Conservation (phyloP, 2,888 invertebrate species). For the Odontothrips loti region DNA sequence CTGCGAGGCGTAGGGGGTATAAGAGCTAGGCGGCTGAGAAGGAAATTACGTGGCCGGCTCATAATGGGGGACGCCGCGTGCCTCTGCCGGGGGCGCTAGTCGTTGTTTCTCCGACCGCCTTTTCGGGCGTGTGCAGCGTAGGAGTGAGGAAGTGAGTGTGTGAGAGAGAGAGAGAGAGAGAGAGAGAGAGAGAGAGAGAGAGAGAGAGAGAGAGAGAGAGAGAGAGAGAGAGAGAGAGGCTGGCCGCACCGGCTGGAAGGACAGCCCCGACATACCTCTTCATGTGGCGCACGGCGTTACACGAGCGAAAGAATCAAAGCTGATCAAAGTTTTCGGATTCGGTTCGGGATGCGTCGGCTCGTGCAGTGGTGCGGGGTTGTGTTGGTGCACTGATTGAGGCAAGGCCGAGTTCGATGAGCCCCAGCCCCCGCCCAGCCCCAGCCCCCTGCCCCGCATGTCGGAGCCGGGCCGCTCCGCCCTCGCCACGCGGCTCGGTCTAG, state of each 20-base stretch:
- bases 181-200: no score
- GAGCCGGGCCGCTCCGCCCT: neutral
- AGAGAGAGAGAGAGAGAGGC: no score
- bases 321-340: no score
- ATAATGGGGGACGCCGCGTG: neutral
- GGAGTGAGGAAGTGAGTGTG: neutral
- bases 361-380: no score
- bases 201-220: neutral
- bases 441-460: neutral
- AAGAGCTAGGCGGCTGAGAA: neutral
- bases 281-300: no score
- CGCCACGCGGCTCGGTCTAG: neutral
- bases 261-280: no score
- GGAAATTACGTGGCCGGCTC: neutral
- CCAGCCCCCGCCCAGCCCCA: no score
- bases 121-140: neutral
- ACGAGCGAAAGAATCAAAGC: no score
- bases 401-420: no score
- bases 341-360: no score
- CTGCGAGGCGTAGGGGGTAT: neutral
- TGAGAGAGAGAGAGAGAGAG: neutral
- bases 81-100: neutral
- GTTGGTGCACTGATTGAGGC: no score
- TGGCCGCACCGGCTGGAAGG: no score
- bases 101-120: neutral